Percentiles rank a stretch among this genome's conserved stretches.
These are phyloP conservation scores for Triplophysa dalaica DNA, from an alignment of 2,113 vertebrate species.

Conservation along the genomic window DNA sequence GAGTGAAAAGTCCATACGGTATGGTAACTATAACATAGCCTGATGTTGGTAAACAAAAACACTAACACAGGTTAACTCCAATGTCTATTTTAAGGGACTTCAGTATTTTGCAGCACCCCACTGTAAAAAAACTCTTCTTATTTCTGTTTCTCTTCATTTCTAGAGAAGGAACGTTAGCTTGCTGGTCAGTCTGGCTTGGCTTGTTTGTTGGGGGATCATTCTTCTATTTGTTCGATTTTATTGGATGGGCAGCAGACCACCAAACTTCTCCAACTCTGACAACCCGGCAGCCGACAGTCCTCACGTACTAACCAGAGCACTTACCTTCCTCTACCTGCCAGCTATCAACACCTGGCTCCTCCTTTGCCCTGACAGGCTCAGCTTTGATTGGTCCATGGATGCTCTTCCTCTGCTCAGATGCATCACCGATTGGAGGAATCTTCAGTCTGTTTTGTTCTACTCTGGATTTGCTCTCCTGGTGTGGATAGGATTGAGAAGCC, in stretches of 20 bases:
- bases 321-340: constrained; percentile 93
- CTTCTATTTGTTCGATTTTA: constrained; percentile 88
- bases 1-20: not conserved
- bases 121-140: too few relatives aligned
- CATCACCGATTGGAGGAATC: constrained; percentile 86
- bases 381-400: constrained; percentile 99
- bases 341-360: constrained; percentile 92
- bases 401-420: constrained; percentile 89
- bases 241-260: constrained; percentile 98
- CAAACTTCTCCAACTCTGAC: constrained; percentile 99
- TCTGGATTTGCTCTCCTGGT: constrained; percentile 80
- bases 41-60: not conserved
- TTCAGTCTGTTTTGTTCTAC: constrained; percentile 86
- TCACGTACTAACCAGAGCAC: constrained; percentile 80
- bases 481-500: constrained; percentile 77
- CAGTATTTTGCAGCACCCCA: not conserved
- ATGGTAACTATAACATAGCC: too few relatives aligned
- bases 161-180: constrained; percentile 85
- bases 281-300: constrained; percentile 93
- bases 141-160: constrained; percentile 19
- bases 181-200: constrained; percentile 82
- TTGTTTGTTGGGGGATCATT: constrained; percentile 84
- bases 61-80: not conserved
- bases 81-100: not conserved
- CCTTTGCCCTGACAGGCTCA: constrained; percentile 93